Conservation (phyloP, 2,797 vertebrate genomes). For the Sylvia borin region DNA sequence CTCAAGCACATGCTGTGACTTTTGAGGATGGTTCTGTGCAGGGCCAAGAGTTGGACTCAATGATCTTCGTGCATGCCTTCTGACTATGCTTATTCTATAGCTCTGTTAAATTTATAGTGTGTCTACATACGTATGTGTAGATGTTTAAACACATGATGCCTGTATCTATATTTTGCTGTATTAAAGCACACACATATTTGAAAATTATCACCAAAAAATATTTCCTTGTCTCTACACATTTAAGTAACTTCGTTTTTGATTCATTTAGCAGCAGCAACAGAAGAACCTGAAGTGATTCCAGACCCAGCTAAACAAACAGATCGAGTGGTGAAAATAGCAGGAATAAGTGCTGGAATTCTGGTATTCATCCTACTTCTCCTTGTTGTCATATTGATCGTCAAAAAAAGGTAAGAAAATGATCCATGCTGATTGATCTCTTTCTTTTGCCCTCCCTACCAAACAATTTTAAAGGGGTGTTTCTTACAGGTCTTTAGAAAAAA, state of each 20-base stretch:
- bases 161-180: not conserved
- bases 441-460: not conserved
- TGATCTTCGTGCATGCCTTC: not conserved
- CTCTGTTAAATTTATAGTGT: not conserved
- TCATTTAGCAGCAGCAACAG: slow-evolving; percentile 88
- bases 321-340: slow-evolving; percentile 96
- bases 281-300: slow-evolving; percentile 96
- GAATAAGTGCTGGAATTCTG: slow-evolving; percentile 93
- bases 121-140: not conserved
- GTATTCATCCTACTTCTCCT: slow-evolving; percentile 96
- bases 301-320: slow-evolving; percentile 98
- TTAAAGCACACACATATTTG: not conserved
- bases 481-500: not conserved
- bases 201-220: not conserved
- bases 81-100: not conserved
- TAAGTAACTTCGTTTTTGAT: slow-evolving; percentile 60
- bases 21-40: not conserved
- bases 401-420: slow-evolving; percentile 89
- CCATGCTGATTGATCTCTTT: not conserved
- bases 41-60: too few relatives aligned
- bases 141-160: not conserved
- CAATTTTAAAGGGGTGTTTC: not conserved
- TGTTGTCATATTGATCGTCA: slow-evolving; percentile 92
- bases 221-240: slow-evolving; percentile 17
- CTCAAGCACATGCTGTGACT: not conserved